These are phyloP conservation scores for Cenopis cana DNA, from an alignment of 2,888 invertebrate genomes.

Conservation along the genomic window DNA sequence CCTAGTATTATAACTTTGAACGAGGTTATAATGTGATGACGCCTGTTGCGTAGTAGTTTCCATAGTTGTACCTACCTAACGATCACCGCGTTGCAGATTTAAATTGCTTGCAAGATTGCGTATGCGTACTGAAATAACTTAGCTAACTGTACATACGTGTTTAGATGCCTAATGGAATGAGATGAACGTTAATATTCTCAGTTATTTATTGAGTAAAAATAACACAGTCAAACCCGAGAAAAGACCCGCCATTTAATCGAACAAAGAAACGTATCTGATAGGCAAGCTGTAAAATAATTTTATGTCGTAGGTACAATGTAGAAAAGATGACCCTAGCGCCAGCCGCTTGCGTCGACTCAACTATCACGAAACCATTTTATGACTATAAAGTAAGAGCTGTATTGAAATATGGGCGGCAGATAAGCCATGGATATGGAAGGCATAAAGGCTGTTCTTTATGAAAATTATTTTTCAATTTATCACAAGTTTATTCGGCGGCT, in stretches of 20 bases:
- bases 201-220: no score
- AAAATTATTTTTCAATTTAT: conserved; percentile 29
- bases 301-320: conserved; percentile 55
- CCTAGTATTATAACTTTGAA: no score
- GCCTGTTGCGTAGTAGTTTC: no score
- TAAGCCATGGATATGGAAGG: conserved; percentile 33
- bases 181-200: no score
- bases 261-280: conserved; percentile 44
- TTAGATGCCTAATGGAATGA: no score
- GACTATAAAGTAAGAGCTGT: conserved; percentile 49
- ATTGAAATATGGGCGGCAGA: conserved; percentile 38
- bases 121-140: no score
- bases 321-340: conserved; percentile 54
- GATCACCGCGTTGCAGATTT: no score
- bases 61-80: no score
- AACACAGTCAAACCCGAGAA: neutral
- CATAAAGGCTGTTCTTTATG: neutral
- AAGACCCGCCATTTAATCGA: neutral
- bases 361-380: conserved; percentile 55
- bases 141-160: no score
- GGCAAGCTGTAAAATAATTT: conserved; percentile 57
- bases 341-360: conserved; percentile 48
- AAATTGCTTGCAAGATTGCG: no score
- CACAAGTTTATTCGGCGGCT: conserved; percentile 6
- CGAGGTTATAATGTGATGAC: no score